Evolutionary conservation across 1,140 invertebrate genomes (phyloP).

Genomic region (Neodiprion pinetum): DNA sequence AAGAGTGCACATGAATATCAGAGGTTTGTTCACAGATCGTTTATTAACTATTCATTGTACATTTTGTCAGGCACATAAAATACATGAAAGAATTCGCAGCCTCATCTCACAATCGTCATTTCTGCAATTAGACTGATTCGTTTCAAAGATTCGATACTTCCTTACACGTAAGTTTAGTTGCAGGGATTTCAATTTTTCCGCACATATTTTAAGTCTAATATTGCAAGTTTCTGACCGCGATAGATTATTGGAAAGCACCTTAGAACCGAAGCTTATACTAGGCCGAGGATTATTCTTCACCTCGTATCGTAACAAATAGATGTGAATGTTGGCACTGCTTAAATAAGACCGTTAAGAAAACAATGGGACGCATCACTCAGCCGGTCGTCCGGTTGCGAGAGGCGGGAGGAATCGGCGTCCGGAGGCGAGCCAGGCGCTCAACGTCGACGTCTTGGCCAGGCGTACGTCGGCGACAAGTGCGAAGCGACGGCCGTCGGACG

Average conservation of each 20-base stretch:
- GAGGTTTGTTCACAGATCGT: too few relatives aligned
- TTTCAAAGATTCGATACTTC: neutral
- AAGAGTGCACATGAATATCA: too few relatives aligned
- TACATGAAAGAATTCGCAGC: too few relatives aligned
- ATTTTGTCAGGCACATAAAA: too few relatives aligned
- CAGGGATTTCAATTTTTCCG: too few relatives aligned
- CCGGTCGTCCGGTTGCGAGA: slow-evolving; percentile 25
- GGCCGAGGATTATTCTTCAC: neutral
- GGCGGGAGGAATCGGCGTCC: neutral
- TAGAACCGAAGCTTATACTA: neutral
- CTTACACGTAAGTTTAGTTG: neutral
- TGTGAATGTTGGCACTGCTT: slow-evolving; percentile 21
- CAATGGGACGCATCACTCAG: slow-evolving; percentile 40
- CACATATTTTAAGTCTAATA: too few relatives aligned
- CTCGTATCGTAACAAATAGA: slow-evolving; percentile 8
- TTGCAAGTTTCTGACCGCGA: too few relatives aligned
- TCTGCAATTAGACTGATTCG: too few relatives aligned
- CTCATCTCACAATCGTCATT: too few relatives aligned
- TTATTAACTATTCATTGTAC: too few relatives aligned
- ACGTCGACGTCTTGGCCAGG: neutral
- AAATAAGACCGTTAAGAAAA: slow-evolving; percentile 36
- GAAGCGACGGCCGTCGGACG: slow-evolving; percentile 57
- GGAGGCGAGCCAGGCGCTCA: neutral
- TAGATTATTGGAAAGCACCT: too few relatives aligned
- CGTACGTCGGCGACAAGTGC: slow-evolving; percentile 21